Base-by-base conservation (phyloP, 2,888 invertebrate genomes). In the Pachycephus smyrnensis region DNA sequence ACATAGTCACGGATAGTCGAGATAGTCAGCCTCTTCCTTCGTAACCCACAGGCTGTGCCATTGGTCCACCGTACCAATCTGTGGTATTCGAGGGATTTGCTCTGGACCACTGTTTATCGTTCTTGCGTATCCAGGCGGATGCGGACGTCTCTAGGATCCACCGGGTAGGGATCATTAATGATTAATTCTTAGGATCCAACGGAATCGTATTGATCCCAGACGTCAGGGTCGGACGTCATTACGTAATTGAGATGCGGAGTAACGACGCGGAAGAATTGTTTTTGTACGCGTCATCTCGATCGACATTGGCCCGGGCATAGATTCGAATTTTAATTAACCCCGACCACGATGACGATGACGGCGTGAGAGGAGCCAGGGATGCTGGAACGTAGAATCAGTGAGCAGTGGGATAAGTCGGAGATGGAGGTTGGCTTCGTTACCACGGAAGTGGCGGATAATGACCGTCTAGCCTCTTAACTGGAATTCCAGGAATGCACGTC, bases 401-500 rank as follows among this genome's bases (percentile, higher is more conserved):
- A 33, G 30, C 3, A 23, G 30, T 12, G 36, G 74, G 30, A 30
- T 30, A 36, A 74, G 36, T n/a, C 30, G 12, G 74, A 74, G 36
- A 30, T 32, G 36, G n/a, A 30, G 74, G 36, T 33, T 74, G 74
- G 74, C 74, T 74, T 36, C 74, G 74, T 74, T 74, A 74, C 74
- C 74, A 37, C 36, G 23, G 74, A 74, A 74, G 74, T 37, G 36
- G 35, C 74, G 81, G 76, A 83, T 84, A 83, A 84, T 80, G 83
- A 82, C 80, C 81, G 77, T 80, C 80, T 76, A 78, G 75, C 40
- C 40, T 68, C 32, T 68, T 9, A 33, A 73, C 76, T 78, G 78
- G 86, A 82, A 85, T 85, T 78, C 83, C 12, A 76, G 80, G 81
- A 84, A 84, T 80, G 81, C 81, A 73, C 75, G 40, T 73, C 73